These are phyloP conservation scores for Phyllotreta striolata DNA, from an alignment of 2,888 invertebrate species.

Conservation along the genomic window DNA sequence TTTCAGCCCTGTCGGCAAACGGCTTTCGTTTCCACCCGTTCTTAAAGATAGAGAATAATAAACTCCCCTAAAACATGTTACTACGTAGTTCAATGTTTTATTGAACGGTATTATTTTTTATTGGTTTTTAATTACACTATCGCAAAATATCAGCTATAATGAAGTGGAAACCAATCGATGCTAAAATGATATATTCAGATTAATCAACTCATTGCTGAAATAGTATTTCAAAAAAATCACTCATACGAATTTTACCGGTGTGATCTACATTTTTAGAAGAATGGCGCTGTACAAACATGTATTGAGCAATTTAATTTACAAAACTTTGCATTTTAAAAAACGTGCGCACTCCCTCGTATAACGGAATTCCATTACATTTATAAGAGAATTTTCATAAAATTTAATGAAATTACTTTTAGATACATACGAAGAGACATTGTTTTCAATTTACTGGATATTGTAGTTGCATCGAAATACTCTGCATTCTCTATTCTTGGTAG, in stretches of 20 bases:
- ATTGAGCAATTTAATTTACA: too few species aligned
- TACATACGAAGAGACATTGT: conserved; percentile 14
- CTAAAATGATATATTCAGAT: too few species aligned
- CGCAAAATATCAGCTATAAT: too few species aligned
- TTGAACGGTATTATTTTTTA: conserved; percentile 29
- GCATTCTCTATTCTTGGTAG: conserved; percentile 6
- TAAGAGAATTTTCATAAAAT: conserved; percentile 10
- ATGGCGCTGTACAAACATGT: too few species aligned
- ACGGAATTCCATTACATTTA: conserved; percentile 5
- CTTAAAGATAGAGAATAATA: conserved; percentile 42
- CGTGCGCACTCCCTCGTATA: too few species aligned
- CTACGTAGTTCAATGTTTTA: conserved; percentile 36
- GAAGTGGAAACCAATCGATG: too few species aligned
- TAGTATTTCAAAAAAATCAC: too few species aligned
- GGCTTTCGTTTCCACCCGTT: conserved; percentile 41
- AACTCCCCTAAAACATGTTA: conserved; percentile 42
- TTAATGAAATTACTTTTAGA: conserved; percentile 19
- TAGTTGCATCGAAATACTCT: conserved; percentile 3
- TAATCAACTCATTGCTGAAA: too few species aligned
- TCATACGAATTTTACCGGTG: too few species aligned
- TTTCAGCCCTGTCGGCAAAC: conserved; percentile 46
- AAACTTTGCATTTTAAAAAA: not conserved
- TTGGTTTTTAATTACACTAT: conserved; percentile 22
- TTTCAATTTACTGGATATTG: conserved; percentile 18
- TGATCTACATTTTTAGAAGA: too few species aligned